Base-by-base conservation (phyloP, 2,797 vertebrate species). In the Pterois miles region DNA sequence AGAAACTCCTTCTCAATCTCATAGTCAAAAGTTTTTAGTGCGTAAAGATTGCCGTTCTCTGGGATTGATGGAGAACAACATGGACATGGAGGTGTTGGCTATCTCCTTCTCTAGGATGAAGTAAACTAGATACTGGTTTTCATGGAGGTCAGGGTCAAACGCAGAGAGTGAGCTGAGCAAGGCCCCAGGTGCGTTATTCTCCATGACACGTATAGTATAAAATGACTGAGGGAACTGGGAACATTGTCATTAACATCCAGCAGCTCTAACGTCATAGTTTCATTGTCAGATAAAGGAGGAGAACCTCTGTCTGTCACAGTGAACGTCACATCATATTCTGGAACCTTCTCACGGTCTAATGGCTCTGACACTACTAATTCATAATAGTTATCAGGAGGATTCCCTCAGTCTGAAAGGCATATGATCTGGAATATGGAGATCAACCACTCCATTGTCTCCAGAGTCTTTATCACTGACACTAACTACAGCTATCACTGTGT, bases 401-500 rank as follows among this genome's bases (percentile, higher is more conserved):
- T 91, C 89, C 81, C 87, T 88, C 56, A 95, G 68, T 53, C 76
- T 75, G 81, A 95, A 94, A 33, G 92, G 92, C 25, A 91, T 72
- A 14, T 86, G 73, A 1, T 85, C 74, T 6, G 91, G 74, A 74
- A 95, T 86, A 43, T 81, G 84, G 71, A 93, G 91, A n/a, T 86
- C 88, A 16, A 90, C 86, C 27, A 83, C 74, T n/a, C 95, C 91
- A 0, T 95, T 96, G 34, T 95, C 93, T 2, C 74, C 93, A 0
- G 90, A 88, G 65, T 96, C 94, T 57, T 70, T 70, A 60, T 95
- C 95, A 76, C 86, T 83, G 36, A 95, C 84, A 34, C 91, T 89
- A 14, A 93, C 94, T 3, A 94, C 46, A 8, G 75, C 76, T 54
- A 91, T 88, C 23, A n/a, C n/a, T n/a, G n/a, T n/a, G n/a, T n/a